phyloP scores from a whole-genome alignment of 2,797 vertebrate species.

The Lagorchestes hirsutus region DNA sequence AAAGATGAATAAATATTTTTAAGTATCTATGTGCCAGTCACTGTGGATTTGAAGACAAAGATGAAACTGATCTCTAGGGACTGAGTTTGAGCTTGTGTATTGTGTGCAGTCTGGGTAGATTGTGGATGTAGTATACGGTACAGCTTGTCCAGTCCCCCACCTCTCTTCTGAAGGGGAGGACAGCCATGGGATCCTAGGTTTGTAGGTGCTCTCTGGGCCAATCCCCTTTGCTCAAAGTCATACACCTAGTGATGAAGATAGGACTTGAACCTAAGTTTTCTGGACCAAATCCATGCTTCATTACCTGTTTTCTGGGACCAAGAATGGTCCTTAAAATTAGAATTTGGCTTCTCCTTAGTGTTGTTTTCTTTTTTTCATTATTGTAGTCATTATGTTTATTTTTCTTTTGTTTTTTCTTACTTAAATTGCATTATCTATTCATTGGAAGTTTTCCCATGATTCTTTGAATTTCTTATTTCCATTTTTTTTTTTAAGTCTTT shows the following conservation, averaged over 20 bases:
- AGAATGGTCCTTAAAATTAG: background rate
- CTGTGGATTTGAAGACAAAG: background rate
- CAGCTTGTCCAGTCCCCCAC: background rate
- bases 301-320: background rate
- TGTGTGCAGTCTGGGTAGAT: background rate
- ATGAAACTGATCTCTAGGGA: no score
- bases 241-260: background rate
- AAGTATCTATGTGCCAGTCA: background rate
- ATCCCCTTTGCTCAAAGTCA: background rate
- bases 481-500: background rate
- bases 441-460: background rate
- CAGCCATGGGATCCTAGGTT: background rate
- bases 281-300: background rate
- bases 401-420: background rate
- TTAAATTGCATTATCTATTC: background rate
- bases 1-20: background rate
- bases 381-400: background rate
- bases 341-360: background rate
- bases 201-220: background rate
- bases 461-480: background rate
- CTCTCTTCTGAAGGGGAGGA: background rate
- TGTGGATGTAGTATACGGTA: background rate
- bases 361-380: background rate
- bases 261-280: background rate
- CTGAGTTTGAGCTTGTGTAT: background rate